Percentiles rank a stretch among this genome's conserved stretches.
Evolutionary conservation across 2,797 vertebrate genomes (phyloP).

Genomic region (Dermochelys coriacea): DNA sequence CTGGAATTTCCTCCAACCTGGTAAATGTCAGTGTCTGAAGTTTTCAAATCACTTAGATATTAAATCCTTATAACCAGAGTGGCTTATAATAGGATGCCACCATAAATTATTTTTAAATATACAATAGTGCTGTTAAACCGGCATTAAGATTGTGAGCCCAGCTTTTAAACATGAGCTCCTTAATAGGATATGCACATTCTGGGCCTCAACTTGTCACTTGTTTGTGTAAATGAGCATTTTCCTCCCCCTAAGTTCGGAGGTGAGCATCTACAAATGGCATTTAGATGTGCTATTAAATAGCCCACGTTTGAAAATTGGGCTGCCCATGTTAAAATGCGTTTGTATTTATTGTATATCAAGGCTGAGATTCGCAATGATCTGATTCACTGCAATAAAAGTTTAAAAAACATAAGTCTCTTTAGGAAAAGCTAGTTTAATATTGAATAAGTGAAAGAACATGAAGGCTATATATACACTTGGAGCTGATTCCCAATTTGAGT

Average conservation of each 20-base stretch:
- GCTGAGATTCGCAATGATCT: not conserved
- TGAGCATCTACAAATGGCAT: not conserved
- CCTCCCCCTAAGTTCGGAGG: constrained; percentile 32
- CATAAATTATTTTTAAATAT: not conserved
- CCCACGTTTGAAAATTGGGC: not conserved
- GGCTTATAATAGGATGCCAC: not conserved
- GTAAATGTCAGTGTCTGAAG: not conserved
- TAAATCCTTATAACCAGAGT: not conserved
- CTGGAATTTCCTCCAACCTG: not conserved
- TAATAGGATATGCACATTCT: not conserved
- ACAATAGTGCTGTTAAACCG: not conserved
- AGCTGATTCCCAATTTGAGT: not conserved
- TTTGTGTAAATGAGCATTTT: constrained; percentile 20
- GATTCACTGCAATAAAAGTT: not conserved
- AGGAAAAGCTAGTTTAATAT: not conserved
- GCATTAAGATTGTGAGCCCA: not conserved
- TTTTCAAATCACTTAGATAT: not conserved
- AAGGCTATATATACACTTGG: not conserved
- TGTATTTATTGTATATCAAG: not conserved
- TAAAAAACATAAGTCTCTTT: not conserved
- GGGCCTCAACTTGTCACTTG: constrained; percentile 5
- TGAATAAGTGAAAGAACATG: not conserved
- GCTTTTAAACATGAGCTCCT: not conserved
- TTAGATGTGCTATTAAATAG: not conserved
- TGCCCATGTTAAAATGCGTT: not conserved